Evolutionary conservation across 2,113 vertebrate species (phyloP).

Genomic region (Cyphomyrus plagiostoma): DNA sequence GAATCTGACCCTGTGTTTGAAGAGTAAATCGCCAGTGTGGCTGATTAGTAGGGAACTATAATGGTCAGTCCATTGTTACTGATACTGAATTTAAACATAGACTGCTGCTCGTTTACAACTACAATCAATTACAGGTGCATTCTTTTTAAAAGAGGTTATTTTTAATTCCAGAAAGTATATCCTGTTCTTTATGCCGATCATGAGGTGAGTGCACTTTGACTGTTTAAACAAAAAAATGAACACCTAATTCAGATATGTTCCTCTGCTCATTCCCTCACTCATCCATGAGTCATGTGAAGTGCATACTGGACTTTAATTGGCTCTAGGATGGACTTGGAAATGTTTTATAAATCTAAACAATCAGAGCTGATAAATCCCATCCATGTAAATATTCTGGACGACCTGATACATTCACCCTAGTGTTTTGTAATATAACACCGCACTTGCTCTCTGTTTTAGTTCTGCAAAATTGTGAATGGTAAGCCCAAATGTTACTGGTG

Average conservation of each 20-base stretch:
- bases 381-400: neutral
- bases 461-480: neutral
- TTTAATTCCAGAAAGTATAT: neutral
- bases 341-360: neutral
- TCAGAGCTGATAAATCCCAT: neutral
- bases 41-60: neutral
- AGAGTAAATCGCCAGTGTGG: neutral
- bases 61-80: neutral
- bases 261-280: neutral
- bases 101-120: neutral
- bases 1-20: neutral
- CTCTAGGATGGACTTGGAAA: neutral
- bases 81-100: neutral
- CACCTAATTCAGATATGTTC: neutral
- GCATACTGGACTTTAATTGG: neutral
- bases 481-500: neutral
- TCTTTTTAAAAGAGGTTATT: neutral
- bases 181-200: neutral
- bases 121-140: neutral
- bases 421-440: neutral
- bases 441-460: neutral
- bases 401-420: neutral
- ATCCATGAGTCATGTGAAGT: neutral
- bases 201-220: neutral
- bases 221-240: neutral